A percentile compares a stretch with the other conserved stretches of the same genome.
These are phyloP conservation scores for Calidris pugnax DNA, from an alignment of 2,113 vertebrate genomes.

Conservation along the genomic window DNA sequence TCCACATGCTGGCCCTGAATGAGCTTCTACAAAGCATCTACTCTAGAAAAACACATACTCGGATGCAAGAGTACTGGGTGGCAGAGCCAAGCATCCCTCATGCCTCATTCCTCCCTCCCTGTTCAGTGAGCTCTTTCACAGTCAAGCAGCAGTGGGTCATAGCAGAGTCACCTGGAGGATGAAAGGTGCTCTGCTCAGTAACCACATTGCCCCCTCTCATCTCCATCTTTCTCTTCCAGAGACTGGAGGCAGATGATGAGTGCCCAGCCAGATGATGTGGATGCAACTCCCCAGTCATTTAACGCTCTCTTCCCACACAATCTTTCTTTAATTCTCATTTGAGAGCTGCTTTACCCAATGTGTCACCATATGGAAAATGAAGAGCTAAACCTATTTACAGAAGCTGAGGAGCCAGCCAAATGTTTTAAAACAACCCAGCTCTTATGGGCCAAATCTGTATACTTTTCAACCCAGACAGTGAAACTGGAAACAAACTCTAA, in stretches of 20 bases:
- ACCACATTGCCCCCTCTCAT: not conserved
- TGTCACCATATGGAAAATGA: not conserved
- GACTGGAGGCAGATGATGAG: not conserved
- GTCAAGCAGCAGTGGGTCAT: not conserved
- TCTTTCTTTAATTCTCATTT: not conserved
- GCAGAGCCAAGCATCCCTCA: not conserved
- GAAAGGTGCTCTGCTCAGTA: not conserved
- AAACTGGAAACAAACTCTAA: not conserved
- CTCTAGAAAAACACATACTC: not conserved
- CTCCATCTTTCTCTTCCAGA: not conserved
- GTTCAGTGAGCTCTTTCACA: not conserved
- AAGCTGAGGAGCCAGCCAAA: not conserved
- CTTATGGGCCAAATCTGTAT: not conserved
- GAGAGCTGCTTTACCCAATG: not conserved
- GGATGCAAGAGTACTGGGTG: not conserved
- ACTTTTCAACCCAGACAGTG: not conserved
- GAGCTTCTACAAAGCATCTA: not conserved
- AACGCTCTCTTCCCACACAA: not conserved
- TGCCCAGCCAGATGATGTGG: not conserved
- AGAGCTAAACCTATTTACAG: not conserved
- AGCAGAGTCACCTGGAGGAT: not conserved
- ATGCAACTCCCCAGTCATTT: not conserved
- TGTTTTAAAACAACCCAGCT: not conserved
- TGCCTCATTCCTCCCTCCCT: not conserved
- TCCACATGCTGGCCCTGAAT: not conserved